Evolutionary conservation across 2,797 vertebrate species (phyloP), one percentile per base, ranked within the genome.

Genomic region (Acanthurus lineatus): DNA sequence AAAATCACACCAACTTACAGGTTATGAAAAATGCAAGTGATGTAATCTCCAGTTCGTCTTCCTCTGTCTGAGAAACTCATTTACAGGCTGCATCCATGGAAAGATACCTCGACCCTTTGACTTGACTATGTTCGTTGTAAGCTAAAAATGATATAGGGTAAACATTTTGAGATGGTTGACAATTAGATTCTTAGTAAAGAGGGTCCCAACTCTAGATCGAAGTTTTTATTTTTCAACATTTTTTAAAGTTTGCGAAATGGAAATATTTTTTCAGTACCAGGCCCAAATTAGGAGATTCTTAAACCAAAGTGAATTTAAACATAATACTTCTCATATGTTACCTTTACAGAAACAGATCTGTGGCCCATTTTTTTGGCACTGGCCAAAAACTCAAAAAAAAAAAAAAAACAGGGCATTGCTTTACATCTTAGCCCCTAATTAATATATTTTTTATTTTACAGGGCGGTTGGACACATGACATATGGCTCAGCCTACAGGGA

Each of bases 401-500:
- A 32, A 32, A 32, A 32, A 32, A 32, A 32, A 32, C 28, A 62
- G 9, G 3, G 20, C 25, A 4, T 25, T 52, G 8, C 65, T 52
- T 56, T 48, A 20, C 15, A 35, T 7, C 0, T 35, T 25, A 63
- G 16, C 2, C 32, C 8, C 8, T 15, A 5, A 59, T 12, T 38
- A 12, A 40, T 19, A 3, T n/a, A 8, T 6, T 54, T 54, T 11
- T 44, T 76, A 10, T 61, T 60, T 2, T 65, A 3, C 86, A 99
- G 98, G 98, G 97, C 98, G 9, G 96, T 97, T 10, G 98, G 98
- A 71, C 93, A 99, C 90, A 95, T 96, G 89, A 89, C 95, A 0
- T 99, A 99, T 3, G 98, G 98, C 40, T 92, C 51, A 40, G 93
- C 89, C 77, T 98, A 98, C 89, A 94, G 40, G 70, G 97, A 99